Conservation (phyloP, 2,797 vertebrate genomes). For the Mastacembelus armatus region DNA sequence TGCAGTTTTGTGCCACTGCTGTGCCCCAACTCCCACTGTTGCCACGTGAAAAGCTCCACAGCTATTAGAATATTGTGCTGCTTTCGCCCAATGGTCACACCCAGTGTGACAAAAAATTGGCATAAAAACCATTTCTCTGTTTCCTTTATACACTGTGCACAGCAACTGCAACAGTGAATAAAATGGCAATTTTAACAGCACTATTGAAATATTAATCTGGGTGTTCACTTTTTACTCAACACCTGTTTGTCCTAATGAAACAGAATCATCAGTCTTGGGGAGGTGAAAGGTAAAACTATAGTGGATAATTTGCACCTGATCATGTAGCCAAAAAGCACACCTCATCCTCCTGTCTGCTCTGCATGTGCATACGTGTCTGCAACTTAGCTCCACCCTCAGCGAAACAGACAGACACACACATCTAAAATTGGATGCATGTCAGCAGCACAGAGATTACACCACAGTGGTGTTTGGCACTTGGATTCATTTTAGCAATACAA, state of each 20-base stretch:
- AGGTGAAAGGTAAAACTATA: no score
- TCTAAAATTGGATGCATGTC: no score
- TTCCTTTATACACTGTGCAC: constrained; percentile 55
- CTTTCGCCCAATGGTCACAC: constrained; percentile 48
- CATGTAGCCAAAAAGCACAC: no score
- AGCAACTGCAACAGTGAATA: constrained; percentile 47
- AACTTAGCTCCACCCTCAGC: no score
- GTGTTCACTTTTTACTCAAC: constrained; percentile 31
- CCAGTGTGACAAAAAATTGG: constrained; percentile 52
- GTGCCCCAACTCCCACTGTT: constrained; percentile 31
- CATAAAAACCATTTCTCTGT: constrained; percentile 50
- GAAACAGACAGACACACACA: no score
- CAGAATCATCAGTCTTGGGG: no score
- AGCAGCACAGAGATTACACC: no score
- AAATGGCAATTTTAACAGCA: constrained; percentile 47
- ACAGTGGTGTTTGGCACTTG: no score
- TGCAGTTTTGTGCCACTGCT: constrained; percentile 29
- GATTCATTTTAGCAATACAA: no score
- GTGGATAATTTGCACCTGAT: no score
- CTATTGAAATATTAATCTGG: constrained; percentile 38
- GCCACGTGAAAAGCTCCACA: constrained; percentile 42
- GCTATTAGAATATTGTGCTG: constrained; percentile 51
- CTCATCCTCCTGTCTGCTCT: no score
- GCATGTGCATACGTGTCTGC: no score
- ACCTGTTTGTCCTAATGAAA: constrained; percentile 7